These are phyloP conservation scores for Sebastes schlegelii DNA, from an alignment of 2,113 vertebrate species.

Conservation along the genomic window DNA sequence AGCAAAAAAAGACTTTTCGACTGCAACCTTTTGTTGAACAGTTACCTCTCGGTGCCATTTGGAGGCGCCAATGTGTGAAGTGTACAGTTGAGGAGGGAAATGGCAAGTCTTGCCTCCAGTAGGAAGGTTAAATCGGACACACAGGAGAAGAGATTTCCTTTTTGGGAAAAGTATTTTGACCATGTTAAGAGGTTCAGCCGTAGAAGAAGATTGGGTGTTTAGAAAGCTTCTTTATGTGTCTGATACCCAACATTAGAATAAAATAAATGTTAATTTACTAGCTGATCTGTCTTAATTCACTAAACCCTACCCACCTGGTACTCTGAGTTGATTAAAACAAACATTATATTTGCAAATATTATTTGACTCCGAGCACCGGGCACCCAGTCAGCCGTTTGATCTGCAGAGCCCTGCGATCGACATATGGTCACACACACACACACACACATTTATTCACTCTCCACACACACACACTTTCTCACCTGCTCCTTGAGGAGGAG, in stretches of 20 bases:
- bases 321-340: conserved; percentile 18
- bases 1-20: too few relatives aligned
- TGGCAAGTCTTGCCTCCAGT: conserved; percentile 4
- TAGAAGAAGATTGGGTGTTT: background rate
- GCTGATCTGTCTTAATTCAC: conserved; percentile 2
- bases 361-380: conserved; percentile 4
- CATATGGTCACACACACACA: conserved; percentile 27
- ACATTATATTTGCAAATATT: conserved; percentile 38
- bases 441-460: background rate
- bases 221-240: background rate
- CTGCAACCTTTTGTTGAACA: background rate
- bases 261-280: background rate
- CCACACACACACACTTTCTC: conserved; percentile 23
- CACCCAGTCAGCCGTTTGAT: conserved; percentile 57
- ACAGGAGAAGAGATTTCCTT: conserved; percentile 6
- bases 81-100: background rate
- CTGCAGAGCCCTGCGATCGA: conserved; percentile 32
- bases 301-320: conserved; percentile 77
- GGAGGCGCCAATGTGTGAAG: conserved; percentile 55
- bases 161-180: background rate
- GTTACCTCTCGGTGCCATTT: conserved; percentile 35
- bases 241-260: background rate
- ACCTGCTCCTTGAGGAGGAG: conserved; percentile 98
- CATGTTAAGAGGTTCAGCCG: background rate
- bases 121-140: conserved; percentile 73